Base-by-base conservation (phyloP, 2,797 vertebrate genomes). In the Catamblyrhynchus diadema region DNA sequence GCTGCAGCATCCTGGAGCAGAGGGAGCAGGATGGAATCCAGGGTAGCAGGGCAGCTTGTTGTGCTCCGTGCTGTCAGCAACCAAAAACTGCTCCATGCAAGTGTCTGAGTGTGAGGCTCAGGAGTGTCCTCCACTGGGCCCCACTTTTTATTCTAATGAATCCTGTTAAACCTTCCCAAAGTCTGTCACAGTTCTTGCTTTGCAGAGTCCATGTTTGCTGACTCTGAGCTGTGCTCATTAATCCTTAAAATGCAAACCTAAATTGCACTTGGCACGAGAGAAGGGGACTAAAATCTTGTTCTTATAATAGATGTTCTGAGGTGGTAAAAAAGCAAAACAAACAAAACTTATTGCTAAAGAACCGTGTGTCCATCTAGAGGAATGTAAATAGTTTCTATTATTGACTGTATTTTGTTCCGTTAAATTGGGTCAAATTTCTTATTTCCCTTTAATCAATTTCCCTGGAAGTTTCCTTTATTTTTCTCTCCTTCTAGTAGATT, bases 381-480 rank as follows among this genome's bases (percentile, higher is more conserved):
- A 88, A 94, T 95, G 86, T 73, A 91, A 85, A 87, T 75, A 27
- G 92, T 92, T 95, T 84, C 94, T 94, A 78, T 95, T 96, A 88
- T 74, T 96, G 82, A 90, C 85, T 0, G 1, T 93, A 61, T 93
- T 97, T 95, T 94, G 92, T 95, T 96, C 94, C 91, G 60, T 57
- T 95, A 89, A 95, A 94, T 60, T 62, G 69, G 65, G 88, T 92
- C 75, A 89, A 90, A 86, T 93, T 86, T 95, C 87, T 96, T 91
- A 45, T 86, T 96, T 96, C 94, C 93, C 90, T 97, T 96, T 83
- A 97, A 96, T 95, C 91, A 96, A 96, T 78, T 97, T 96, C 94
- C 92, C 94, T 97, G 95, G 94, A 96, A 97, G 94, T 97, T 97
- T 96, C 94, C 93, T 95, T 95, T 94, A 93, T 96, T 97, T 96